Evolutionary conservation across 2,888 invertebrate genomes (phyloP).

Genomic region (Gnatocerus cornutus): DNA sequence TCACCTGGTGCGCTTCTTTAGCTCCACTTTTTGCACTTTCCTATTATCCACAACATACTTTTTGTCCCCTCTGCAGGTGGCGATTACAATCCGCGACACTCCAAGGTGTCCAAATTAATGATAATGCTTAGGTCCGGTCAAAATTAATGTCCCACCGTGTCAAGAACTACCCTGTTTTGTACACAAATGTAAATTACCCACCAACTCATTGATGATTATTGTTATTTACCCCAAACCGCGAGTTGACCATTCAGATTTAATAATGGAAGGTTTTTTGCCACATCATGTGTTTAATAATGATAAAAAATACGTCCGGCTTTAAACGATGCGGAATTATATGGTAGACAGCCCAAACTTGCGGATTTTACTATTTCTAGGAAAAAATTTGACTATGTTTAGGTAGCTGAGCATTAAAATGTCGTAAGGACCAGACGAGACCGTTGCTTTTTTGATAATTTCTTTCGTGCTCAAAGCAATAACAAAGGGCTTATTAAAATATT

Average conservation of each 20-base stretch:
- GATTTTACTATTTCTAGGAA: slow-evolving; percentile 34
- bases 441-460: slow-evolving; percentile 12
- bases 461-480: slow-evolving; percentile 6
- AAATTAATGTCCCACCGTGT: slow-evolving; percentile 31
- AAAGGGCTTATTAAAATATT: slow-evolving; percentile 30
- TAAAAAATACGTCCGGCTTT: slow-evolving; percentile 29
- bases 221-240: slow-evolving; percentile 37
- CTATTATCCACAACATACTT: not conserved
- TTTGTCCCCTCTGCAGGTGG: slow-evolving; percentile 5
- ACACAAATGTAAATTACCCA: slow-evolving; percentile 34
- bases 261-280: slow-evolving; percentile 39
- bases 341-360: slow-evolving; percentile 8
- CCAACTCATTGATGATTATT: slow-evolving; percentile 24
- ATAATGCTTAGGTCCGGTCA: not conserved
- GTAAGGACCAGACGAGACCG: slow-evolving; percentile 2
- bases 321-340: slow-evolving; percentile 36
- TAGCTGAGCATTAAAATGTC: slow-evolving; percentile 17
- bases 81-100: slow-evolving; percentile 1
- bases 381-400: slow-evolving; percentile 13
- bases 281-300: slow-evolving; percentile 30
- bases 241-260: slow-evolving; percentile 36
- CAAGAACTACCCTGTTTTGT: slow-evolving; percentile 9
- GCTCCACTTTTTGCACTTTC: too few relatives aligned
- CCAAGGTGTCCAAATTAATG: slow-evolving; percentile 5
- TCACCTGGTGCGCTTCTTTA: too few relatives aligned